phyloP scores from a whole-genome alignment of 2,113 vertebrate genomes.

The Nerophis ophidion region DNA sequence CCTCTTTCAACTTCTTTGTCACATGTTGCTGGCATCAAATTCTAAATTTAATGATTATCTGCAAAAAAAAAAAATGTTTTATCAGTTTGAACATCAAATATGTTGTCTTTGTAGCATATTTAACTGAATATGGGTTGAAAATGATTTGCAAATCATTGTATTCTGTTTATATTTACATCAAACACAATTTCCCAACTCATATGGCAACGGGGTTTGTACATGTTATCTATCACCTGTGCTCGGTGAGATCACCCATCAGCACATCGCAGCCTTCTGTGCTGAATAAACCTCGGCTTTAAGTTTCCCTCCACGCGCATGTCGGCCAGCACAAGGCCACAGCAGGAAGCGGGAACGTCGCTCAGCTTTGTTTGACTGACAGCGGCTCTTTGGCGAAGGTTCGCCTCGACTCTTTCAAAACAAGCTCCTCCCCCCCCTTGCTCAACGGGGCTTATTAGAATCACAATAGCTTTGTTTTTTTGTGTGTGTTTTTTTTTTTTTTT shows the following conservation, averaged over 20 bases:
- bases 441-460: conserved; percentile 51
- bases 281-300: conserved; percentile 11
- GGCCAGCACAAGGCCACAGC: conserved; percentile 39
- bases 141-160: too few relatives aligned
- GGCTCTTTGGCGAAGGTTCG: conserved; percentile 26
- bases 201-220: too few relatives aligned
- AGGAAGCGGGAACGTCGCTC: conserved; percentile 41
- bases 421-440: conserved; percentile 18
- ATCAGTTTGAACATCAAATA: too few relatives aligned
- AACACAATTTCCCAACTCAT: too few relatives aligned
- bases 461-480: conserved; percentile 12
- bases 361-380: conserved; percentile 54
- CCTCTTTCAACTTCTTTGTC: too few relatives aligned
- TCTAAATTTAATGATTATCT: too few relatives aligned
- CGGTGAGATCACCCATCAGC: background rate
- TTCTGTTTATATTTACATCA: too few relatives aligned
- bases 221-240: too few relatives aligned
- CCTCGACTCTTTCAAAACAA: conserved; percentile 32
- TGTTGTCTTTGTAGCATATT: too few relatives aligned
- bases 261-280: background rate
- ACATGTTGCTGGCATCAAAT: too few relatives aligned
- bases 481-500: background rate
- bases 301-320: conserved; percentile 7
- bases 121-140: too few relatives aligned
- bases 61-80: too few relatives aligned